phyloP scores from a whole-genome alignment of 2,113 vertebrate genomes.

The Gallinago jamesoni region DNA sequence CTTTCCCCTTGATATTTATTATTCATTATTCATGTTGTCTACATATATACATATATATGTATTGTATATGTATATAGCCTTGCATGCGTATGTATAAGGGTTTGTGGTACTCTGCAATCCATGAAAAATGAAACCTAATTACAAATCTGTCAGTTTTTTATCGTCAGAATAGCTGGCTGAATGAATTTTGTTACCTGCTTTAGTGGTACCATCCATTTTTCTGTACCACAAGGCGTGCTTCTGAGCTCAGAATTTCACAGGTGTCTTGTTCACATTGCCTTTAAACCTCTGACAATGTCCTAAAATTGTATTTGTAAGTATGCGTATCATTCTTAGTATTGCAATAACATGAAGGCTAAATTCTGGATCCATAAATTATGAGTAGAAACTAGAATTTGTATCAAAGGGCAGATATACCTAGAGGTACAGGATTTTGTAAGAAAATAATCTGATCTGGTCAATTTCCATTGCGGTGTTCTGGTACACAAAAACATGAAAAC shows the following conservation, averaged over 20 bases:
- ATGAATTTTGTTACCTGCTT: not conserved
- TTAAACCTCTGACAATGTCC: not conserved
- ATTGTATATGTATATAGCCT: not conserved
- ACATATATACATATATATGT: fast-evolving
- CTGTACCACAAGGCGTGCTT: not conserved
- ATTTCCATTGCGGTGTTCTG: not conserved
- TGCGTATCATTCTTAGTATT: too few species aligned
- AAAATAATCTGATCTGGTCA: not conserved
- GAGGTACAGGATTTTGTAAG: not conserved
- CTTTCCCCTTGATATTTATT: not conserved
- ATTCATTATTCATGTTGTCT: not conserved
- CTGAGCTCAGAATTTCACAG: not conserved
- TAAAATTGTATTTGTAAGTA: not conserved
- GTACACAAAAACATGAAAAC: not conserved
- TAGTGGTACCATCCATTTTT: not conserved
- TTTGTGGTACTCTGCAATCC: not conserved
- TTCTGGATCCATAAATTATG: not conserved
- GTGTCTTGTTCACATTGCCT: not conserved
- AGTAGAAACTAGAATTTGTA: not conserved
- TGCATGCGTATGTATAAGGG: fast-evolving
- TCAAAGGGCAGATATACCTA: not conserved
- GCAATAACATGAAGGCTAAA: not conserved
- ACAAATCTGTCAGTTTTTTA: not conserved
- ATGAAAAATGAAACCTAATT: not conserved
- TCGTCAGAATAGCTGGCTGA: not conserved